Evolutionary conservation across 2,113 vertebrate genomes (phyloP).

Genomic region (Xerus inauris): DNA sequence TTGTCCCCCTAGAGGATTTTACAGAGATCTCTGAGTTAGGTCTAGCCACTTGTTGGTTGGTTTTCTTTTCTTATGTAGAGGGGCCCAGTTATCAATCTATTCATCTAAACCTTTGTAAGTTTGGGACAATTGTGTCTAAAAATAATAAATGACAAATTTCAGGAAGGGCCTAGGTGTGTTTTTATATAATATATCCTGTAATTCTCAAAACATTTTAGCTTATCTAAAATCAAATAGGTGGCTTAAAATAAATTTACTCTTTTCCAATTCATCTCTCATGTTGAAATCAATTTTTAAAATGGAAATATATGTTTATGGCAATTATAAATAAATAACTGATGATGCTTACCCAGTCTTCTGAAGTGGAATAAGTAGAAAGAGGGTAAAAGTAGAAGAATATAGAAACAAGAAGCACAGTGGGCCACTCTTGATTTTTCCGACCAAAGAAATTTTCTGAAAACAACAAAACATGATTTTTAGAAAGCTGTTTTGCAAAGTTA

Average conservation of each 20-base stretch:
- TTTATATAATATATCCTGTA: neutral
- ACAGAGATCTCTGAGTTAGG: neutral
- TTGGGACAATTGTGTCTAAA: neutral
- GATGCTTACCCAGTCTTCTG: neutral
- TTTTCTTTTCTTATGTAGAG: neutral
- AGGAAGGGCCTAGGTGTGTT: neutral
- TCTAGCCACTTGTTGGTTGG: neutral
- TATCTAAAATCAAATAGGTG: neutral
- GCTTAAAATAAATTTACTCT: neutral
- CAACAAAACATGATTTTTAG: neutral
- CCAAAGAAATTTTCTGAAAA: slow-evolving; percentile 24
- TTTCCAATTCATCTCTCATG: neutral
- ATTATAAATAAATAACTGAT: neutral
- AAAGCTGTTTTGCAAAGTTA: slow-evolving; percentile 33
- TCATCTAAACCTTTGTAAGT: neutral
- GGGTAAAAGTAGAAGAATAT: neutral
- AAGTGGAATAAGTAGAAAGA: neutral
- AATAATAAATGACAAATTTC: neutral
- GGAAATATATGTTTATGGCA: neutral
- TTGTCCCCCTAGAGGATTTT: neutral
- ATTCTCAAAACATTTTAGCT: neutral
- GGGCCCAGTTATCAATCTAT: neutral
- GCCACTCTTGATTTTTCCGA: neutral
- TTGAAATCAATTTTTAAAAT: slow-evolving; percentile 25
- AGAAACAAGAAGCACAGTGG: neutral